These are phyloP conservation scores for Drosophila kokeensis DNA, from an alignment of 2,888 invertebrate species.

Conservation along the genomic window DNA sequence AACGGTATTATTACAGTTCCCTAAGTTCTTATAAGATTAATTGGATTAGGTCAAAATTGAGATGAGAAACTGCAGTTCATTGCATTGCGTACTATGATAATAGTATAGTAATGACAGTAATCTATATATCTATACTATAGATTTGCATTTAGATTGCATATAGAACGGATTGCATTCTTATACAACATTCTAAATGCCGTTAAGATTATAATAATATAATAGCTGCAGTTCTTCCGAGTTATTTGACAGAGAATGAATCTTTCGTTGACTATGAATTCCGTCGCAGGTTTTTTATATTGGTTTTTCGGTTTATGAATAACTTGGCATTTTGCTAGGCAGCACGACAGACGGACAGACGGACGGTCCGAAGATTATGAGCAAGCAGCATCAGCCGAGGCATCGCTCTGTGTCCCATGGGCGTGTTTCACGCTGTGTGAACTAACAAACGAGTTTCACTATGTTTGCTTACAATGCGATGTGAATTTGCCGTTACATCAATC, in stretches of 20 bases:
- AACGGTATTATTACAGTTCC: background rate
- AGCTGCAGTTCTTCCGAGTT: conserved; percentile 10
- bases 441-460: conserved; percentile 59
- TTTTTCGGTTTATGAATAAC: conserved; percentile 26
- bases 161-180: background rate
- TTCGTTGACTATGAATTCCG: conserved; percentile 16
- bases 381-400: conserved; percentile 11
- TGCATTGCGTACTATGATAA: background rate
- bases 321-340: conserved; percentile 41
- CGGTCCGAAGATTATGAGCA: conserved; percentile 8
- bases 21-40: background rate
- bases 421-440: conserved; percentile 54
- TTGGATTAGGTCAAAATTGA: background rate
- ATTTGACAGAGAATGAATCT: conserved; percentile 14
- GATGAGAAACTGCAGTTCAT: background rate
- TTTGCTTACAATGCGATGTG: conserved; percentile 3
- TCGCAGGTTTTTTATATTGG: conserved; percentile 29
- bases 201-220: conserved; percentile 10
- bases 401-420: conserved; percentile 39
- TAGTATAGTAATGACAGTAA: background rate
- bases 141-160: background rate
- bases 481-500: conserved; percentile 68
- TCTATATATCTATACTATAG: background rate
- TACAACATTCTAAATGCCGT: conserved; percentile 1
- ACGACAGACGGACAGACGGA: background rate